Conservation (phyloP, 30 jellyfish, hydroid and myxozoan genomes). For the Nemopilema nomurai region DNA sequence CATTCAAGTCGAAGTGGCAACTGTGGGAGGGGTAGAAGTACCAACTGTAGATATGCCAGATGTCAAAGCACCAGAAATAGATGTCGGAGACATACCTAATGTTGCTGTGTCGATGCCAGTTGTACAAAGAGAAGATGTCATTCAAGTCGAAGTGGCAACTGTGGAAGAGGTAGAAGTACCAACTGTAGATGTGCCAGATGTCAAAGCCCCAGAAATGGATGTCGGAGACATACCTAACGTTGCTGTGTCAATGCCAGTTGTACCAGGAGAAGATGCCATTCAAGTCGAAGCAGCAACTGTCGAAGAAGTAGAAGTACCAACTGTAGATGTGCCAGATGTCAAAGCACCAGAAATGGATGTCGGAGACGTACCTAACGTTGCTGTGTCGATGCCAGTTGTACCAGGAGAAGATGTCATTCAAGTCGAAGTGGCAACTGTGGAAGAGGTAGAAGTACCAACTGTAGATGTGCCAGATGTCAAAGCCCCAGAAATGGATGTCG, state of each 20-base stretch:
- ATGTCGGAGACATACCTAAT: not conserved
- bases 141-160: not conserved
- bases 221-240: not conserved
- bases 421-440: too few relatives aligned
- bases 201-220: not conserved
- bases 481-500: not conserved
- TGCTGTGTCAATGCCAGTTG: not conserved
- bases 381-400: not conserved
- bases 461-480: conserved; percentile 3
- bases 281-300: conserved; percentile 1
- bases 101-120: not conserved
- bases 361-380: not conserved
- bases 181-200: not conserved
- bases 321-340: not conserved
- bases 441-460: too few relatives aligned
- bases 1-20: not conserved
- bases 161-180: not conserved
- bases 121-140: not conserved
- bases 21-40: not conserved
- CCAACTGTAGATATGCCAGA: not conserved
- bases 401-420: not conserved
- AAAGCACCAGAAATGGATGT: conserved; percentile 1
- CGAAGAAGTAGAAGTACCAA: conserved; percentile 2
- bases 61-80: not conserved
- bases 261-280: not conserved